Conservation (phyloP, 2,113 vertebrate species). For the Bos taurus region DNA sequence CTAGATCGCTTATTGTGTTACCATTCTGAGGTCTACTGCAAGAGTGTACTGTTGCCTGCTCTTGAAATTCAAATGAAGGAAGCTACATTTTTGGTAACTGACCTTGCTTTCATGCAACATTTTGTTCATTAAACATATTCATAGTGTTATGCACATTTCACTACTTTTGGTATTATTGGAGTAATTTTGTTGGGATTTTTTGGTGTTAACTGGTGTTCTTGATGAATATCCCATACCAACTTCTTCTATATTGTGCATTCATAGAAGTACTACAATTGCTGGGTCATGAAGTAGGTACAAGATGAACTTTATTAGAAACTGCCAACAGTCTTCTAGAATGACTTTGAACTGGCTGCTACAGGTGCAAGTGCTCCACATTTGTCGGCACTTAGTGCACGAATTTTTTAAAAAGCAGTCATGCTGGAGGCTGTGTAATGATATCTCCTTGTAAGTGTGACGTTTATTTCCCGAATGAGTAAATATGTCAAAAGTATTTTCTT, state of each 20-base stretch:
- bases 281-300: not conserved
- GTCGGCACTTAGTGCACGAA: not conserved
- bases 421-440: not conserved
- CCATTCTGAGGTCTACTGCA: not conserved
- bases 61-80: not conserved
- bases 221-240: too few species aligned
- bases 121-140: not conserved
- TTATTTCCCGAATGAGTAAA: not conserved
- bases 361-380: not conserved
- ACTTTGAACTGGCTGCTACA: not conserved
- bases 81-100: not conserved
- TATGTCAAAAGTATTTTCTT: not conserved
- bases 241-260: not conserved
- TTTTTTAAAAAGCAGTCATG: not conserved
- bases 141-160: not conserved
- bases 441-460: not conserved
- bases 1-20: not conserved
- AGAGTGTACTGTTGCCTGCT: not conserved
- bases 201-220: not conserved
- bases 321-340: not conserved
- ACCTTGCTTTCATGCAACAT: not conserved
- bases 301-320: not conserved
- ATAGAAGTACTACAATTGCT: not conserved
- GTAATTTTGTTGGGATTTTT: not conserved
- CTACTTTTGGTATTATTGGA: not conserved